A percentile compares a stretch with the other conserved stretches of the same genome.
Conservation (phyloP, 2,113 vertebrate genomes). For the Barnardius zonarius region DNA sequence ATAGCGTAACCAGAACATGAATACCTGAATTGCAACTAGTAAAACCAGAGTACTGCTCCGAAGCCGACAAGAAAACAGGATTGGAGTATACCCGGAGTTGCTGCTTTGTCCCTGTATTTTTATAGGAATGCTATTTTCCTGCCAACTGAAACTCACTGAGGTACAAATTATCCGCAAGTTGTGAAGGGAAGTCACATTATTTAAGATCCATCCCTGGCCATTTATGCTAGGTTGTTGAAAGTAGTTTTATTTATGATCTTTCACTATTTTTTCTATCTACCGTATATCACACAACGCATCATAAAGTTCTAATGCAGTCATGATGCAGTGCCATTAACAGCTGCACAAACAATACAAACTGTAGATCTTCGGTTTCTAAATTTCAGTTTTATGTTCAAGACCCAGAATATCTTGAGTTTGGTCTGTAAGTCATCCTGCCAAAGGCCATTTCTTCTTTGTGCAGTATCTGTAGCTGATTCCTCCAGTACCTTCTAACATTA, state of each 20-base stretch:
- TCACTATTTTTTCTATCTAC: background rate
- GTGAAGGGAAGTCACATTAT: background rate
- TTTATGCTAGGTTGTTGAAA: background rate
- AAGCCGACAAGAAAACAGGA: background rate
- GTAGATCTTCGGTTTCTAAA: background rate
- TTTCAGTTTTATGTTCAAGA: background rate
- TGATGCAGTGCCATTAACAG: background rate
- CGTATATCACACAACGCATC: background rate
- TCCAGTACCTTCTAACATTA: background rate
- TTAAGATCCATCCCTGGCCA: background rate
- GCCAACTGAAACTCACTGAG: background rate
- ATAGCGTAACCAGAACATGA: background rate
- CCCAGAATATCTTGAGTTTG: background rate
- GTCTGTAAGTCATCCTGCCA: background rate
- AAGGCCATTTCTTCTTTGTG: background rate
- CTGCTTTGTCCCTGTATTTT: background rate
- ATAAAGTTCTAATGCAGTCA: background rate
- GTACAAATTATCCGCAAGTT: background rate
- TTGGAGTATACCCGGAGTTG: background rate
- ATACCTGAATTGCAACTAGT: background rate
- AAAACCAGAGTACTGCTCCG: background rate
- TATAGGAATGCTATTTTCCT: background rate
- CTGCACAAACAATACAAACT: background rate
- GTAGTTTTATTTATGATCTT: constrained; percentile 7
- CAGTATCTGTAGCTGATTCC: background rate